These are phyloP conservation scores for Gonocerus acuteangulatus DNA, from an alignment of 2,888 invertebrate species.

Conservation along the genomic window DNA sequence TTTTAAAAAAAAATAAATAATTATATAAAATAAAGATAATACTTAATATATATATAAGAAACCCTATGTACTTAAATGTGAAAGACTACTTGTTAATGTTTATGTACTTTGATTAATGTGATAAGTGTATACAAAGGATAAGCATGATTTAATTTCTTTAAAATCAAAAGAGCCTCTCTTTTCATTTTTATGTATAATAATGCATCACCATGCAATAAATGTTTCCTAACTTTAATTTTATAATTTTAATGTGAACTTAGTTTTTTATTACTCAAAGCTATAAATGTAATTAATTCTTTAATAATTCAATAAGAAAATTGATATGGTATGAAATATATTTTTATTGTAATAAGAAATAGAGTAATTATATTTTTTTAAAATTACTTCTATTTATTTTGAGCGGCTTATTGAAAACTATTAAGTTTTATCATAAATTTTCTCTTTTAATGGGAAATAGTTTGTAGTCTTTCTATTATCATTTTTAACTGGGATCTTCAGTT, in stretches of 20 bases:
- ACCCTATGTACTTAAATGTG: neutral
- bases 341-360: neutral
- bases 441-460: no score
- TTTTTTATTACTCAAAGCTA: no score
- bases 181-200: neutral
- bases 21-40: neutral
- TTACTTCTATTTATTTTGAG: neutral
- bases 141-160: neutral
- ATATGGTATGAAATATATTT: neutral
- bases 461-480: no score
- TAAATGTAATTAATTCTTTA: no score
- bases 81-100: neutral
- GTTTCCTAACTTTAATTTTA: no score
- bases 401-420: no score
- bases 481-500: no score
- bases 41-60: neutral
- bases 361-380: neutral
- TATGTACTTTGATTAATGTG: neutral
- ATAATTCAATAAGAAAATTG: neutral
- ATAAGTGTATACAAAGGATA: neutral
- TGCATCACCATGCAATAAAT: neutral
- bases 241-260: no score
- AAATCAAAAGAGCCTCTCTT: neutral
- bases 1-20: neutral
- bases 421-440: neutral